A percentile compares a stretch with the other conserved stretches of the same genome.
Conservation (phyloP, 2,113 vertebrate genomes). For the Reinhardtius hippoglossoides region DNA sequence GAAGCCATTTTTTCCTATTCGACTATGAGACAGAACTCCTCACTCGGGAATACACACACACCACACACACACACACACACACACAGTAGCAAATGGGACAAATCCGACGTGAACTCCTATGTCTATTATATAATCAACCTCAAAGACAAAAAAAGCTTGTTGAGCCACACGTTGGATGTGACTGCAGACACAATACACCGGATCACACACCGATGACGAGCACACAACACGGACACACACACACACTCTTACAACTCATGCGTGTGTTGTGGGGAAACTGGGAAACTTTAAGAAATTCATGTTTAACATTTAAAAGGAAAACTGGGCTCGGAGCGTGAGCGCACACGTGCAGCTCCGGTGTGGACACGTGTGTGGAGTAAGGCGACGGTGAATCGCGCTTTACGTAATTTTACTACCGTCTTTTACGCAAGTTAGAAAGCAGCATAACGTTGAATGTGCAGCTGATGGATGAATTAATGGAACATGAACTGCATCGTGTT, state of each 20-base stretch:
- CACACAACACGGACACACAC: neutral
- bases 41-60: no score
- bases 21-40: neutral
- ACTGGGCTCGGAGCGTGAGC: neutral
- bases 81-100: conserved; percentile 11
- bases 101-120: neutral
- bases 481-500: neutral
- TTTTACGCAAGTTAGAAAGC: neutral
- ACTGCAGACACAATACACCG: neutral
- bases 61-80: neutral
- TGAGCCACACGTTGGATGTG: neutral
- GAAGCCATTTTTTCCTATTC: neutral
- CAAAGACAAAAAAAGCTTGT: neutral
- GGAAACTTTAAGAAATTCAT: neutral
- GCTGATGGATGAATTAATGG: neutral
- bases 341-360: conserved; percentile 58
- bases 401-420: neutral
- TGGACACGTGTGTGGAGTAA: conserved; percentile 57
- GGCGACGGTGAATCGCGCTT: neutral
- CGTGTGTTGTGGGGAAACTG: neutral
- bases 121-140: conserved; percentile 43
- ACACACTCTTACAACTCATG: neutral
- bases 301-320: neutral
- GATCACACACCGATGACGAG: neutral
- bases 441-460: neutral